A percentile compares a stretch with the other conserved stretches of the same genome.
Conservation (phyloP, 2,797 vertebrate genomes). For the Etheostoma nigrum region DNA sequence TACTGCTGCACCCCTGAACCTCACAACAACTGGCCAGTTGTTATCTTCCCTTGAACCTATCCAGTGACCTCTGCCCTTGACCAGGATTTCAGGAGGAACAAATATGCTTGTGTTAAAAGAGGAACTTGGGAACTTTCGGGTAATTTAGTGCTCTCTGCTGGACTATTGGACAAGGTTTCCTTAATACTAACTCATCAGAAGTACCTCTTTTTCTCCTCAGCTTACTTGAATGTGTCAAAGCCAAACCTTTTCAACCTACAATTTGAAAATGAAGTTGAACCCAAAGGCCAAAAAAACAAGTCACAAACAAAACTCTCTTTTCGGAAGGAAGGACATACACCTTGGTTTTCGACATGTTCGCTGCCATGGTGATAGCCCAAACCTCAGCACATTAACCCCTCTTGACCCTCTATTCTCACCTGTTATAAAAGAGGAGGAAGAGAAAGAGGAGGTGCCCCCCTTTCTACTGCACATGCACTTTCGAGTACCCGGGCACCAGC, state of each 20-base stretch:
- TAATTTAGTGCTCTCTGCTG: slow-evolving; percentile 49
- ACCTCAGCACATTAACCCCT: slow-evolving; percentile 88
- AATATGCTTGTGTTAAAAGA: slow-evolving; percentile 33
- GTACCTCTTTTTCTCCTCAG: slow-evolving; percentile 33
- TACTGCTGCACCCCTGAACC: slow-evolving; percentile 16
- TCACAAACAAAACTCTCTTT: slow-evolving; percentile 70
- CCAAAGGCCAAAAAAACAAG: slow-evolving; percentile 74
- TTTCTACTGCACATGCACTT: slow-evolving; percentile 72
- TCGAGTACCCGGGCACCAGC: slow-evolving; percentile 85
- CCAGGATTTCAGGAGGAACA: slow-evolving; percentile 39
- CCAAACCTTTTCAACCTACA: slow-evolving; percentile 57
- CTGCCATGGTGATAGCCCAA: slow-evolving; percentile 83
- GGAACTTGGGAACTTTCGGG: slow-evolving; percentile 33
- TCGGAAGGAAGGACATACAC: slow-evolving; percentile 60
- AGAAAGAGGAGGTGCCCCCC: slow-evolving; percentile 74
- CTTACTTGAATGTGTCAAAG: slow-evolving; percentile 56
- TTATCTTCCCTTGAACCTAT: slow-evolving; percentile 57
- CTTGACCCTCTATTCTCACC: slow-evolving; percentile 89
- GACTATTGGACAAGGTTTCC: slow-evolving; percentile 27
- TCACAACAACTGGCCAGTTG: slow-evolving; percentile 43
- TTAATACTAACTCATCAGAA: slow-evolving; percentile 33
- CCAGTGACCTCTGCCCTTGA: slow-evolving; percentile 44
- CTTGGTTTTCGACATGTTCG: slow-evolving; percentile 70
- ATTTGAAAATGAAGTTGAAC: slow-evolving; percentile 75
- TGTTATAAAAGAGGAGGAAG: slow-evolving; percentile 86